phyloP scores from a whole-genome alignment of 64 coral and sea anemone genomes.

The Acropora yongei region DNA sequence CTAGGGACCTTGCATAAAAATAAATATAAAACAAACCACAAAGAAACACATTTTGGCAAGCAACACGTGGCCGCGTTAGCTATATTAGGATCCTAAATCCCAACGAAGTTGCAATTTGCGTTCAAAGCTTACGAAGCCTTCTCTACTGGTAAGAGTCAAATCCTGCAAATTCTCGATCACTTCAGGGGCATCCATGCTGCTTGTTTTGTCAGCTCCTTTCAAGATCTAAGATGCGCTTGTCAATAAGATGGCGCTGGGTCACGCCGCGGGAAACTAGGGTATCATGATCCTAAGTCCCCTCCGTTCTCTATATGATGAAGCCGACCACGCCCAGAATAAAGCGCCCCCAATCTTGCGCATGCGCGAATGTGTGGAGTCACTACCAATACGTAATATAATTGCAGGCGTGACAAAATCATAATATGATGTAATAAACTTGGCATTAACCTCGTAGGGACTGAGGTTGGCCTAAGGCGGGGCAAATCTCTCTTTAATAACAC shows the following conservation, averaged over 20 bases:
- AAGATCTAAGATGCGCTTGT: too few species aligned
- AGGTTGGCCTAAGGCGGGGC: too few species aligned
- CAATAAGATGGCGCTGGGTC: neutral
- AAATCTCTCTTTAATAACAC: too few species aligned
- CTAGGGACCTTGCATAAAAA: neutral
- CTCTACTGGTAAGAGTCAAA: neutral
- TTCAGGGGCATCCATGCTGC: conserved; percentile 25
- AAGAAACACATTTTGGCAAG: neutral
- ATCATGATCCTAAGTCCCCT: neutral
- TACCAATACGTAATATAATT: too few species aligned
- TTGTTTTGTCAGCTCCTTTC: too few species aligned
- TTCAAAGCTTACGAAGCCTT: conserved; percentile 18
- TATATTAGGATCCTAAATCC: neutral
- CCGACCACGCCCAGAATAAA: too few species aligned
- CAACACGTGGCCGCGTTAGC: neutral
- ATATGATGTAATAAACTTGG: too few species aligned
- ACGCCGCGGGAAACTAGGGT: neutral
- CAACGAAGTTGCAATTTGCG: neutral
- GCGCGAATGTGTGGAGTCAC: too few species aligned
- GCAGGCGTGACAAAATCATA: too few species aligned
- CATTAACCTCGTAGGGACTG: too few species aligned
- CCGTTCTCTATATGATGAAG: too few species aligned
- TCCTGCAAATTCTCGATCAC: conserved; percentile 42
- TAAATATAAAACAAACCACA: neutral
- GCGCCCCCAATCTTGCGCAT: too few species aligned